Base-by-base conservation (phyloP, 2,113 vertebrate genomes). In the Podiceps cristatus region DNA sequence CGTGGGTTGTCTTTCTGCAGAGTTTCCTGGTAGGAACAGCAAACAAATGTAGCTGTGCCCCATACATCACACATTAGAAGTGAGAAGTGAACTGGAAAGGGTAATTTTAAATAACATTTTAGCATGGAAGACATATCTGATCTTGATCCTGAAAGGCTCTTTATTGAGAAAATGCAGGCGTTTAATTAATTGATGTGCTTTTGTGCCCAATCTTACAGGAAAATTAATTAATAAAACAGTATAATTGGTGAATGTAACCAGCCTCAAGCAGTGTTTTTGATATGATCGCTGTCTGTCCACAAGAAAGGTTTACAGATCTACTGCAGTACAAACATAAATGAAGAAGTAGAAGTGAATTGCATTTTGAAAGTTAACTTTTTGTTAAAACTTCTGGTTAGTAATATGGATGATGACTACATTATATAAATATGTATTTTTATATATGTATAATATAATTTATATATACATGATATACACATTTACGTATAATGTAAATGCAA, bases 81-180 rank as follows among this genome's bases (percentile, higher is more conserved):
- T 56, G 69, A 91, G 73, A 89, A 93, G 49, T 56, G 73, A 87
- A 55, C 60, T 52, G 60, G 49, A 89, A 89, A 93, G 60, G 63
- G 58, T 76, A 28, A 90, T 95, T 95, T 93, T 72, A 84, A 90
- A 92, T 90, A 95, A 76, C 22, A 25, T 86, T 91, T 91, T 16
- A 60, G 60, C 0, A 0, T 40, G 40, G 83, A 89, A 84, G 29
- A 3, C 58, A 31, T 79, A 72, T 82, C 71, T 94, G 49, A 81
- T 95, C 84, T 86, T 47, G 19, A 96, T 97, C 53, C 84, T 84
- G 58, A 78, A 83, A 85, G 58, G 53, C 22, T 73, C 42, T 79
- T 76, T 75, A 93, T 78, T 58, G 89, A 81, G 62, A 75, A 93
- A 81, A 87, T n/a, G 17, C 64, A 75, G 58, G 42, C 55, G 15